Conservation (phyloP, 2,888 invertebrate genomes). For the Cephus pygmeus region DNA sequence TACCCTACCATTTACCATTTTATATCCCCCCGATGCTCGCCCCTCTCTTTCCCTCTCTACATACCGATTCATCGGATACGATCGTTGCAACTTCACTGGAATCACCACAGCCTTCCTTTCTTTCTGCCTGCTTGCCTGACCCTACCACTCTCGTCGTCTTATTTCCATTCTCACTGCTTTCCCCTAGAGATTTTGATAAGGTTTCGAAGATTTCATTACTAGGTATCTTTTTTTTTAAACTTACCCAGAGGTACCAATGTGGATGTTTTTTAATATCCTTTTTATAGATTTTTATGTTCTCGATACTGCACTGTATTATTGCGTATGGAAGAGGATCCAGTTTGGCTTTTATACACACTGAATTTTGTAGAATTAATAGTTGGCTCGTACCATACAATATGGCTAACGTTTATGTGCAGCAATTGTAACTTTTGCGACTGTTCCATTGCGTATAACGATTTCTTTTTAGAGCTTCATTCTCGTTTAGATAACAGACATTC, state of each 20-base stretch:
- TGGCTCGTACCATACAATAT: background rate
- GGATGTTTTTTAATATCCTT: background rate
- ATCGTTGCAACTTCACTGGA: background rate
- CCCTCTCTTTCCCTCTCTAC: constrained; percentile 8
- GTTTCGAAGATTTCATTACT: constrained; percentile 26
- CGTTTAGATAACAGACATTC: constrained; percentile 19
- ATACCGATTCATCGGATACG: background rate
- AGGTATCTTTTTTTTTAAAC: background rate
- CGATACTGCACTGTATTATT: background rate
- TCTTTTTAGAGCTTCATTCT: constrained; percentile 7
- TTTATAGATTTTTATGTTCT: background rate
- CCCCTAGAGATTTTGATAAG: constrained; percentile 38
- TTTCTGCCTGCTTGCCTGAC: background rate
- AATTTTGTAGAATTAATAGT: background rate
- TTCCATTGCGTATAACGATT: background rate
- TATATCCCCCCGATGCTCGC: background rate
- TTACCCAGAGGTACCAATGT: background rate
- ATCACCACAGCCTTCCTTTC: background rate
- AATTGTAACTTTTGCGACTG: background rate
- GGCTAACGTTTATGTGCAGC: background rate
- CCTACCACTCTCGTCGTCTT: constrained; percentile 24
- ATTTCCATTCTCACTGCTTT: constrained; percentile 31
- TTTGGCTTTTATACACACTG: background rate
- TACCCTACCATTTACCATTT: background rate
- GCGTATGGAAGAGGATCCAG: background rate